These are phyloP conservation scores for Phalacrocorax pelagicus DNA, from an alignment of 2,113 vertebrate species.

Conservation along the genomic window DNA sequence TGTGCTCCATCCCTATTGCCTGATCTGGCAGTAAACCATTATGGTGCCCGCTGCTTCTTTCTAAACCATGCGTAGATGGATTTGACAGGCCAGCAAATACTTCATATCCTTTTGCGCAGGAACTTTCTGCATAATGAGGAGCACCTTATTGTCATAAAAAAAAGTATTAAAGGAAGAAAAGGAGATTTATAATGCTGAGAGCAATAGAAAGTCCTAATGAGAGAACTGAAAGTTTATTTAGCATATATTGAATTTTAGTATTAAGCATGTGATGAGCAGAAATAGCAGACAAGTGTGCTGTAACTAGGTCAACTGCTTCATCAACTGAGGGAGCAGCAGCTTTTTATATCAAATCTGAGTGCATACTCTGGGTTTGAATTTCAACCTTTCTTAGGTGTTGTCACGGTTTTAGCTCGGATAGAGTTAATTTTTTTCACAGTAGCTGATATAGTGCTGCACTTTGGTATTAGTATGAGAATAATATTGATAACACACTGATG, in stretches of 20 bases:
- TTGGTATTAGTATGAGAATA: too few species aligned
- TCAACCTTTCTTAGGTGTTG: neutral
- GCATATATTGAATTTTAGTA: neutral
- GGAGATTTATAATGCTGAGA: neutral
- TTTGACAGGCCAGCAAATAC: neutral
- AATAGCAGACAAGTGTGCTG: neutral
- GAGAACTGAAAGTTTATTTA: neutral
- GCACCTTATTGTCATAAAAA: neutral
- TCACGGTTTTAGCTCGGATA: too few species aligned
- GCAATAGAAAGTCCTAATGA: neutral
- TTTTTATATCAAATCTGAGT: neutral
- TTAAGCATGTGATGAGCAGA: neutral
- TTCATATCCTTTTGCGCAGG: neutral
- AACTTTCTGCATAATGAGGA: neutral
- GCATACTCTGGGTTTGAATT: neutral
- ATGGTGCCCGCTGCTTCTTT: neutral
- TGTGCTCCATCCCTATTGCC: neutral
- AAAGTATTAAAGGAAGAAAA: neutral
- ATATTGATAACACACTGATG: too few species aligned
- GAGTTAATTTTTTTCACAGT: too few species aligned
- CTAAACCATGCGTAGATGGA: neutral
- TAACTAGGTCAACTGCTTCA: neutral
- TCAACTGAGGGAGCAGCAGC: neutral
- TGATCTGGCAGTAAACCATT: neutral
- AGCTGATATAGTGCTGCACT: too few species aligned